Evolutionary conservation across 2,113 vertebrate genomes (phyloP).

Genomic region (Glaucomys volans): DNA sequence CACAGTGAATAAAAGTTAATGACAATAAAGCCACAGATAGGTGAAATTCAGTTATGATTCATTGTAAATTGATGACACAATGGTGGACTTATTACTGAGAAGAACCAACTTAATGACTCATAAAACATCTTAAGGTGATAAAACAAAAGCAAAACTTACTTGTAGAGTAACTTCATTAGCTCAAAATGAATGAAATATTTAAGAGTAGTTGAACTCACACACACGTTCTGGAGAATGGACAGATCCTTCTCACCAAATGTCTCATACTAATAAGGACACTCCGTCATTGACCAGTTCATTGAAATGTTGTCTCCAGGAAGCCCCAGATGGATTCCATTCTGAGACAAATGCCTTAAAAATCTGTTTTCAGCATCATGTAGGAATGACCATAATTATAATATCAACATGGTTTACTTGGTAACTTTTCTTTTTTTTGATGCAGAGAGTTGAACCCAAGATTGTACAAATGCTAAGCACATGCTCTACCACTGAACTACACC

Average conservation of each 20-base stretch:
- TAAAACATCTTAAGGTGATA: slow-evolving; percentile 36
- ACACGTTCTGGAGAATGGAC: neutral
- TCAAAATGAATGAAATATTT: slow-evolving; percentile 53
- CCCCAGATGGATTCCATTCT: neutral
- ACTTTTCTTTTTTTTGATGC: neutral
- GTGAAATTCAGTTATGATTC: neutral
- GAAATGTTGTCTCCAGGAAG: neutral
- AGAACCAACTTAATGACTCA: slow-evolving; percentile 18
- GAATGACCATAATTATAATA: slow-evolving; percentile 18
- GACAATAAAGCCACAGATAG: neutral
- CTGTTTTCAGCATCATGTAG: neutral
- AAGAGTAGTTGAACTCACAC: neutral
- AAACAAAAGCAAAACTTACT: neutral
- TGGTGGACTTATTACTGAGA: neutral
- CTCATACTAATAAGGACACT: neutral
- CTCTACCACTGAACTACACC: neutral
- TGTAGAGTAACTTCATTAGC: neutral
- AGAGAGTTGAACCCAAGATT: neutral
- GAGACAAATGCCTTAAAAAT: neutral
- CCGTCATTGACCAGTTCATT: neutral
- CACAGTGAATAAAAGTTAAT: neutral
- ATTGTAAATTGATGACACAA: neutral
- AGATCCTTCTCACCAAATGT: neutral
- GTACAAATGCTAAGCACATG: neutral
- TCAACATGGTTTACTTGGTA: neutral